Conservation (phyloP, 1,140 invertebrate genomes). For the Frieseomelitta varia region DNA sequence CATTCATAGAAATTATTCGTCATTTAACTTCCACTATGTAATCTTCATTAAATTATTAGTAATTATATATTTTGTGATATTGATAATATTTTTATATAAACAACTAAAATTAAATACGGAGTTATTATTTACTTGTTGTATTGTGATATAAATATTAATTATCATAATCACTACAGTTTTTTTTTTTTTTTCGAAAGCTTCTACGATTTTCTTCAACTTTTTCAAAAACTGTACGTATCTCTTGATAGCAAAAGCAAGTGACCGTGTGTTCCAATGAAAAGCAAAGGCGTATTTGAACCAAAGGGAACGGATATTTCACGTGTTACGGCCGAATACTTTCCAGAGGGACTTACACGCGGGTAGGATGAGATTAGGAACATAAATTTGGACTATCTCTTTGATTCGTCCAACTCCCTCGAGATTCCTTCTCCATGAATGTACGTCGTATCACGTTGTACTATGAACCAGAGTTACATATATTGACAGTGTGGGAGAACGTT, state of each 20-base stretch:
- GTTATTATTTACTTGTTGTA: too few species aligned
- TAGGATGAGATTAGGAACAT: constrained; percentile 1
- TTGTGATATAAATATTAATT: too few species aligned
- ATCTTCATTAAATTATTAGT: too few species aligned
- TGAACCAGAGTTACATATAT: neutral
- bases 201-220: neutral
- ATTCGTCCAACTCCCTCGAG: neutral
- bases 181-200: too few species aligned
- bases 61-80: too few species aligned
- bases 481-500: neutral
- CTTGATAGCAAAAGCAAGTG: neutral
- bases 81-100: too few species aligned
- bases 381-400: neutral
- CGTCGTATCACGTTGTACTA: neutral
- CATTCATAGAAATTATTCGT: too few species aligned
- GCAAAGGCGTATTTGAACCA: neutral
- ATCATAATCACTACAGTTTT: too few species aligned
- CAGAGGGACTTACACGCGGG: neutral
- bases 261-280: neutral
- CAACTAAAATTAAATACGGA: too few species aligned
- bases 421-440: neutral
- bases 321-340: neutral
- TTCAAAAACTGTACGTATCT: neutral
- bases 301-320: neutral
- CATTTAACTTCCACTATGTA: too few species aligned